A percentile compares a stretch with the other conserved stretches of the same genome.
phyloP scores from a whole-genome alignment of 2,888 invertebrate species.

The Drosophila suboccidentalis region DNA sequence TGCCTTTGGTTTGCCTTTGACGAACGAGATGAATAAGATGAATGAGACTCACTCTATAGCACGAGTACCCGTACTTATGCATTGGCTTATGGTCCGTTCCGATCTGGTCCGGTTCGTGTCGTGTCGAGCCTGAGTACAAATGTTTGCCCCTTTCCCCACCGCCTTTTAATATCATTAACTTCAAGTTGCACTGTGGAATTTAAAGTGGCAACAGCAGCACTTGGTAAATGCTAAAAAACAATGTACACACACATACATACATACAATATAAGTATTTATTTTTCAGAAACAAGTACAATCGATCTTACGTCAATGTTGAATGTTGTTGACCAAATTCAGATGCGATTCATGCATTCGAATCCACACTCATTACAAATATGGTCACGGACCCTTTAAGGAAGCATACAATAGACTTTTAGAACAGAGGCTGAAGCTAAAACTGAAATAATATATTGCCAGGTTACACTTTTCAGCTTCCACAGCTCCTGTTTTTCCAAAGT shows the following conservation, averaged over 20 bases:
- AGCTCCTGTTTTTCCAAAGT: background rate
- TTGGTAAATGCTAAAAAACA: constrained; percentile 39
- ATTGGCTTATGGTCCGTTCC: constrained; percentile 15
- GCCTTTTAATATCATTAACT: constrained; percentile 50
- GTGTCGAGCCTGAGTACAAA: constrained; percentile 32
- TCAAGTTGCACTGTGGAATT: constrained; percentile 56
- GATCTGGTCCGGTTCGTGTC: constrained; percentile 13
- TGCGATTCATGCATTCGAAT: constrained; percentile 7
- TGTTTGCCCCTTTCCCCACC: background rate
- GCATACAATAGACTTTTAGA: constrained; percentile 11
- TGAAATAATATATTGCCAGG: background rate
- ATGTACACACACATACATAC: background rate
- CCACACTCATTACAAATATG: constrained; percentile 34
- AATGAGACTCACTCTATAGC: constrained; percentile 10
- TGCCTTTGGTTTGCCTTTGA: constrained; percentile 26
- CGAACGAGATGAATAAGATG: constrained; percentile 7
- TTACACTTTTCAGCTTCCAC: background rate
- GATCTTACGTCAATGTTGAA: constrained; percentile 66
- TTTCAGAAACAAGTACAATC: constrained; percentile 52
- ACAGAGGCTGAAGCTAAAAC: background rate
- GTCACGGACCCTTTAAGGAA: constrained; percentile 27
- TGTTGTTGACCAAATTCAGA: constrained; percentile 45
- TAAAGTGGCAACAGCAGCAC: constrained; percentile 62
- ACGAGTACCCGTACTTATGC: constrained; percentile 13
- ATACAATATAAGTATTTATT: constrained; percentile 7